Evolutionary conservation across 2,888 invertebrate genomes (phyloP), one percentile per base, ranked within the genome.

Genomic region (Dyspetes luteomarginatus): DNA sequence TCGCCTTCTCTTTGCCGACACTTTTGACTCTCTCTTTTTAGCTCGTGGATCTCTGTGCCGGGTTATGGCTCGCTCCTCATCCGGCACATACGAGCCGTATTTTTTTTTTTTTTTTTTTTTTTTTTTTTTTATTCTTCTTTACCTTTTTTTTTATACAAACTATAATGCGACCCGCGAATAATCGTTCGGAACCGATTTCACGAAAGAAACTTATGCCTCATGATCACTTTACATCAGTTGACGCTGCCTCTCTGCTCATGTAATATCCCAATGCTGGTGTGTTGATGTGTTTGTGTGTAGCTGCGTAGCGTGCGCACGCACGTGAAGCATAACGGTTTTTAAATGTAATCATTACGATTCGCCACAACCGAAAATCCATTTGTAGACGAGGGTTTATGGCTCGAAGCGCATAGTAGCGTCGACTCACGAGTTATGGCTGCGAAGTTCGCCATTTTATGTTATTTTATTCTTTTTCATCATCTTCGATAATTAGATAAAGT

Each of bases 101-200:
- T 26, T 15, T 45, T 56, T 74, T 74, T 74, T 3, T 41, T 30
- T 12, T 48, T 62, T 41, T 50, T 60, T 56, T 67, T 65, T 24
- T 52, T n/a, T 48, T 24, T 9, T 26, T 15, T 45, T 56, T 74
- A 65, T 74, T 3, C 28, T 30, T 12, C 36, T 62, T 41, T 50
- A 50, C 50, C 62, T 65, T 24, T 52, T n/a, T 80, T 81, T 78
- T 60, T 64, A 74, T 75, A 76, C 76, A 62, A 77, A 75, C 58
- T 75, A 64, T 76, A 82, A 83, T 82, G 41, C 75, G 71, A 81
- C 69, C 67, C 75, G 77, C 77, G 73, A 75, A 88, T 88, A 89
- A 87, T 87, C 84, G 85, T 77, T 86, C 81, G 88, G 85, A 88
- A 87, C 88, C 85, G 89, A 89, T 90, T 87, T 87, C 86, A 85